Percentiles rank a stretch among this genome's conserved stretches.
phyloP scores from a whole-genome alignment of 1,140 invertebrate species.

The Euglossa dilemma region DNA sequence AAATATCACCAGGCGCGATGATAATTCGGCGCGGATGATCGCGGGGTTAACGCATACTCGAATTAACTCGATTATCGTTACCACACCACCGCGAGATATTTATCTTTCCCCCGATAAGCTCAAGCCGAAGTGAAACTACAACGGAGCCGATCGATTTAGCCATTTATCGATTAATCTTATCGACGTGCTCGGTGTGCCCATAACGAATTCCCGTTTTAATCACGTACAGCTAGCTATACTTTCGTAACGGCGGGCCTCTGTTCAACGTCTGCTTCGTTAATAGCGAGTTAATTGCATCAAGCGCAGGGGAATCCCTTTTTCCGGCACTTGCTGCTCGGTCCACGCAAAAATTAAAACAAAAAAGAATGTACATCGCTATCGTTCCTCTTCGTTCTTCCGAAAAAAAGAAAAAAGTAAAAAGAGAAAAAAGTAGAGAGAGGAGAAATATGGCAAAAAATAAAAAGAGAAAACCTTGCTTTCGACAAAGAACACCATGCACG shows the following conservation, averaged over 20 bases:
- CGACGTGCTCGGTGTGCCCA: conserved; percentile 62
- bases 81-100: conserved; percentile 59
- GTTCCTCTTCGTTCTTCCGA: too few relatives aligned
- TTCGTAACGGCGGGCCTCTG: conserved; percentile 68
- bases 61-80: conserved; percentile 64
- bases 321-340: conserved; percentile 62
- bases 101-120: conserved; percentile 57
- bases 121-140: conserved; percentile 58
- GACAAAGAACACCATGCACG: not conserved
- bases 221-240: conserved; percentile 66
- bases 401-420: too few relatives aligned
- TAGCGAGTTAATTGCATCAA: conserved; percentile 76
- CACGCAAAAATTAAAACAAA: not conserved
- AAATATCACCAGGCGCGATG: conserved; percentile 38
- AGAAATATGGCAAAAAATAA: not conserved
- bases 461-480: too few relatives aligned
- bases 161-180: conserved; percentile 76
- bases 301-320: conserved; percentile 68
- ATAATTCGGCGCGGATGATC: conserved; percentile 54
- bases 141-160: conserved; percentile 66
- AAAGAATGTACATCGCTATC: conserved; percentile 37
- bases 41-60: conserved; percentile 43
- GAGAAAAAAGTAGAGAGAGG: too few relatives aligned
- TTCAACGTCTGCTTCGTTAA: conserved; percentile 71
- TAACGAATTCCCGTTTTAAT: conserved; percentile 71